Evolutionary conservation across 2,888 invertebrate species (phyloP), one percentile per base, ranked within the genome.

Genomic region (Patella ulyssiponensis): DNA sequence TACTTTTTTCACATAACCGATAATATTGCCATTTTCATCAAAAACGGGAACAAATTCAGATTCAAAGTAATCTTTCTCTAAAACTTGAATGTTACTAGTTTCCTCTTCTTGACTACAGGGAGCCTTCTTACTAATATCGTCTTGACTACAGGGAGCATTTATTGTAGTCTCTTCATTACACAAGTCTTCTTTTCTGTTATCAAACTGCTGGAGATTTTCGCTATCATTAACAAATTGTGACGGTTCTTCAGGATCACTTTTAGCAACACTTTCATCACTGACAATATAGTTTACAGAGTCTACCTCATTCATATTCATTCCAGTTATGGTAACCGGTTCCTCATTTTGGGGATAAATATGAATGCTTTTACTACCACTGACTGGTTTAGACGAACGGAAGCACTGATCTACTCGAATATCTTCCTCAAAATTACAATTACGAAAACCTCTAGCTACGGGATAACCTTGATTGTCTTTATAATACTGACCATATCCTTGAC

Each of bases 1-100:
- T 44, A 54, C 33, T 20, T 75, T 74, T 44, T 44, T 74, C 0
- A 51, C 69, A 69, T 74, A 17, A 15, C 51, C 69, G 51, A 69
- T 27, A n/a, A 20, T 27, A 11, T 52, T 23, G 52, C 44, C 23
- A 23, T 64, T 12, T 64, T 64, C 64, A 64, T 64, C 64, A 64
- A 20, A 12, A 3, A 64, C 23, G 2, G 64, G 64, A 23, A 23
- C 20, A 64, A 23, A 23, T 15, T 64, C 64, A 64, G 17, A 20
- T 17, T n/a, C n/a, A 64, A n/a, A 64, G 12, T 15, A n/a, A 15
- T 64, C n/a, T 64, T 64, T n/a, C 4, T 64, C 17, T 23, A 64
- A 11, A 14, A 23, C 23, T 64, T 64, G 64, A 44, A 44, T 44
- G 44, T 44, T 44, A 44, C 44, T 44, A 44, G 44, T 44, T 11